phyloP scores from a whole-genome alignment of 2,797 vertebrate genomes.

The Acrocephalus scirpaceus region DNA sequence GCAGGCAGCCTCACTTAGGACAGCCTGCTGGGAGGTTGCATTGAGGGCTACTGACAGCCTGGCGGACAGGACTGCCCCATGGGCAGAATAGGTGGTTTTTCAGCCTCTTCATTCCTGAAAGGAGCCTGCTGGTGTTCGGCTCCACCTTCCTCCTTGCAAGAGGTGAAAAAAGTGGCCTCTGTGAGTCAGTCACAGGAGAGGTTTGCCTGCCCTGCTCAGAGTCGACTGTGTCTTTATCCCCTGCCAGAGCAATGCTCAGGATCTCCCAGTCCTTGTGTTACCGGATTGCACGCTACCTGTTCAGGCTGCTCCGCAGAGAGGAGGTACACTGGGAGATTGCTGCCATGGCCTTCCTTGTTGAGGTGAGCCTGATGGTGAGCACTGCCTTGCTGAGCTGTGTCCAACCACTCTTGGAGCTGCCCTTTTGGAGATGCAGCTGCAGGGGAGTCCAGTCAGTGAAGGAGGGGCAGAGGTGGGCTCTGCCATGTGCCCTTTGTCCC shows the following conservation, averaged over 20 bases:
- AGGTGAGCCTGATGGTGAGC: neutral
- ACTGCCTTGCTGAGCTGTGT: neutral
- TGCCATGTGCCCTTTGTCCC: neutral
- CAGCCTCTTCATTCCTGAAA: neutral
- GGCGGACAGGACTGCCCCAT: rapidly evolving
- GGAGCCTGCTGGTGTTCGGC: neutral
- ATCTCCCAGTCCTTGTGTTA: neutral
- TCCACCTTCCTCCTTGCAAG: neutral
- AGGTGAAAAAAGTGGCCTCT: neutral
- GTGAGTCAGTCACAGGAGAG: neutral
- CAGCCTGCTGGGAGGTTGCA: neutral
- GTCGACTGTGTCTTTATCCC: rapidly evolving
- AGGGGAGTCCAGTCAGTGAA: rapidly evolving
- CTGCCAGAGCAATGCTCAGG: neutral
- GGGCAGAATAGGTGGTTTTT: neutral
- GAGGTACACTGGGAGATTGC: neutral
- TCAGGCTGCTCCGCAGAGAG: neutral
- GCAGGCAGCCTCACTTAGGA: neutral
- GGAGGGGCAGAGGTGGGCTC: neutral
- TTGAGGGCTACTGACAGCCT: neutral
- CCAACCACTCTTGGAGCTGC: neutral
- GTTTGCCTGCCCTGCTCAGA: neutral
- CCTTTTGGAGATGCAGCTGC: neutral
- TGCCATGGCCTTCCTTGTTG: neutral
- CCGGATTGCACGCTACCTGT: neutral